Evolutionary conservation across 2,888 invertebrate species (phyloP), one percentile per base, ranked within the genome.

Genomic region (Cheilosia scutellata): DNA sequence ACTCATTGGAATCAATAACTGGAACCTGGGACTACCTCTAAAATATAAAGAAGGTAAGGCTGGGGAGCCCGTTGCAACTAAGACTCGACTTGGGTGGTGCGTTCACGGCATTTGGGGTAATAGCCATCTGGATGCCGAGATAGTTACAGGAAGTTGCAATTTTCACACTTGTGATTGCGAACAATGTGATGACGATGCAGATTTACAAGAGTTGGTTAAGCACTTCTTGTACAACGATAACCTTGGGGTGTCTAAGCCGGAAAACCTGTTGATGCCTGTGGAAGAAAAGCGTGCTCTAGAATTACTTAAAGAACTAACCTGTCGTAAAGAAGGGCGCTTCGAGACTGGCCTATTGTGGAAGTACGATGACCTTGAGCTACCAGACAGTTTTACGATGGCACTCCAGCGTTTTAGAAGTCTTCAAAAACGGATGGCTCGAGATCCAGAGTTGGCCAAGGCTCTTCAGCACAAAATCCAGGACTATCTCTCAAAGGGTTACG

Each of bases 391-490:
- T 37, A 7, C 37, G 37, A 37, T 37, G 11, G 11, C 37, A 33
- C 33, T 33, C 9, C 7, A 33, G 33, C 33, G 33, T 33, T 33
- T 33, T 33, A 33, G 33, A 33, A 33, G 33, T 33, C 9, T 33
- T 3, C 33, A 37, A 16, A 51, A 16, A 4, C 49, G 51, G 0
- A 60, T 71, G 60, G 7, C 2, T 25, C 27, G 13, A 4, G 33
- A 70, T 13, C 47, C 70, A 7, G 33, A 57, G n/a, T 47, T 70
- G 44, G 49, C 71, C 25, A 31, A 47, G 40, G 31, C 11, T 33
- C 71, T 71, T 27, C 4, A 51, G 33, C 9, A 11, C 5, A 62
- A 72, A 62, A 72, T 72, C 1, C 11, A 62, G 40, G 72, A 62
- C 11, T 71, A 49, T 29, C 27, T 71, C 5, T 44, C n/a, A 9